Evolutionary conservation across 2,888 invertebrate genomes (phyloP), one percentile per base, ranked within the genome.

Genomic region (Gymnosoma rotundatum): DNA sequence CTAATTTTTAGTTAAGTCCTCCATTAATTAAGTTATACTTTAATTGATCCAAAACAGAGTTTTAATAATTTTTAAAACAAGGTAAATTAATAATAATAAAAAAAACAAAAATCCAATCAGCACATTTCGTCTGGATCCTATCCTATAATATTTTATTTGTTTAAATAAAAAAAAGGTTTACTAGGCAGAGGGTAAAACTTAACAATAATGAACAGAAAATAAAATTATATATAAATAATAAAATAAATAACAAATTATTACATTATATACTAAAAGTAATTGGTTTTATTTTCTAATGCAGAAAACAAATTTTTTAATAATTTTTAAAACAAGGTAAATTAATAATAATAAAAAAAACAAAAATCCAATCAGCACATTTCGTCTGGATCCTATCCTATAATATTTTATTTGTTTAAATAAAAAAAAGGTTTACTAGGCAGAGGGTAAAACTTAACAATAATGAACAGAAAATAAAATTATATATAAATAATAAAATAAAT

Each of bases 171-270:
- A 75, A 60, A 73, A 52, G 25, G 54, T 78, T 60, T 60, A 79
- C 60, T 66, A 66, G 60, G 48, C 45, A 63, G 73, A 76, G 12
- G 54, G n/a, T 61, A 74, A 76, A 74, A 54, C 25, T 25, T 25
- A 50, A 25, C 25, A 25, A 25, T 25, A 25, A 25, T 25, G 48
- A 54, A 48, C 50, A 60, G 14, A 58, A 66, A 52, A 42, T 10
- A 78, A 52, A 52, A 18, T 52, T 61, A 60, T 60, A 52, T 79
- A 79, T 50, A 38, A 72, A 56, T 38, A 78, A 78, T n/a, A 72
- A 72, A 78, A 25, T 25, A 78, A 78, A n/a, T n/a, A n/a, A n/a
- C n/a, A 72, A 58, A 72, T 64, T 78, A 78, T 72, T 78, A 78
- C 64, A 63, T 78, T 78, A 72, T 78, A 72, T 78, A 78, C 72